These are phyloP conservation scores for Trichonephila clavipes DNA, from an alignment of 1,140 invertebrate genomes.

Conservation along the genomic window DNA sequence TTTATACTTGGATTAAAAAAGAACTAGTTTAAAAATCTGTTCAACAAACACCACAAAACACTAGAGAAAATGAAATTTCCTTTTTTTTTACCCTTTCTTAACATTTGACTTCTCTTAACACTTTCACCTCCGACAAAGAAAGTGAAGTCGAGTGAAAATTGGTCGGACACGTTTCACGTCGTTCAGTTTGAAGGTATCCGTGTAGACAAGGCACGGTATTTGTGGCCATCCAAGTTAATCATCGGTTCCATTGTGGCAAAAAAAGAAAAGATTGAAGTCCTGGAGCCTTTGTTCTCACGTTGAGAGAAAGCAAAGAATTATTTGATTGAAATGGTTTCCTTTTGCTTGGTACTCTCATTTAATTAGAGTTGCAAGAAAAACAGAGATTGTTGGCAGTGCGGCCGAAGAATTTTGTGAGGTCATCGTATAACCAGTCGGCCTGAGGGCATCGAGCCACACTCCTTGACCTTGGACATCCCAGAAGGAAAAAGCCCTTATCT, in stretches of 20 bases:
- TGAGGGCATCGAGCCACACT: constrained; percentile 1
- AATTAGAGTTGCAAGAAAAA: constrained; percentile 43
- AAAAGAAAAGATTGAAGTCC: background rate
- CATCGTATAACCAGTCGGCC: constrained; percentile 45
- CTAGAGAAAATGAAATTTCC: no score
- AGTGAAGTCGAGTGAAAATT: background rate
- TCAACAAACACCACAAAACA: no score
- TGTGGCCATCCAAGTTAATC: background rate
- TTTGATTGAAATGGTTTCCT: constrained; percentile 33
- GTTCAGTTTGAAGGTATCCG: background rate
- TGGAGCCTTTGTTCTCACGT: constrained; percentile 7
- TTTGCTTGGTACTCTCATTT: constrained; percentile 31
- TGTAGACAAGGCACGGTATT: background rate
- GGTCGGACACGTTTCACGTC: background rate
- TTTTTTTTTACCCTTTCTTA: no score
- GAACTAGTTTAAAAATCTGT: no score
- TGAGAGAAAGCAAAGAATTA: constrained; percentile 24
- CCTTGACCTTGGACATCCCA: constrained; percentile 45
- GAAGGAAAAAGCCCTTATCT: constrained; percentile 26
- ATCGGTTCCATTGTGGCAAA: background rate
- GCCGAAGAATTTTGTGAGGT: constrained; percentile 39
- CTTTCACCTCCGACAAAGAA: no score
- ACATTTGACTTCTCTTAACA: no score
- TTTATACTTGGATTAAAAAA: no score
- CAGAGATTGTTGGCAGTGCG: constrained; percentile 40